Evolutionary conservation across 2,888 invertebrate species (phyloP).

Genomic region (Germaria angustata): DNA sequence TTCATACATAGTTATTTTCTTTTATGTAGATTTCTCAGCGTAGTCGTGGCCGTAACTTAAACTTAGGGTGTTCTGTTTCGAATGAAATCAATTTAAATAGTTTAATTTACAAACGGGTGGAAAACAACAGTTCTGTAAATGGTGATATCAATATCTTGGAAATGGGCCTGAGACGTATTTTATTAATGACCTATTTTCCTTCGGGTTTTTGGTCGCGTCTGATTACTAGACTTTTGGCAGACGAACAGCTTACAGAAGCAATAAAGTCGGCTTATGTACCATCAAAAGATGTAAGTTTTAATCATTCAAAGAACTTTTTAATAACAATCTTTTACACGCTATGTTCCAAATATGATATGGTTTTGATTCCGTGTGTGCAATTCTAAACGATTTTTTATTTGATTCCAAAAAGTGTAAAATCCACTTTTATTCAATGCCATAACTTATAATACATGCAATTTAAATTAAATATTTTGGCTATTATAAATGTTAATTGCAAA

Average conservation of each 20-base stretch:
- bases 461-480: not conserved
- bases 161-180: slow-evolving; percentile 82
- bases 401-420: no score
- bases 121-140: slow-evolving; percentile 27
- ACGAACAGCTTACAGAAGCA: slow-evolving; percentile 90
- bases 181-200: slow-evolving; percentile 98
- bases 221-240: slow-evolving; percentile 94
- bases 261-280: slow-evolving; percentile 86
- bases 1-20: not conserved
- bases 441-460: not conserved
- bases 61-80: slow-evolving; percentile 75
- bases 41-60: slow-evolving; percentile 74
- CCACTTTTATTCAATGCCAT: no score
- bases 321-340: not conserved
- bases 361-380: no score
- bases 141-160: slow-evolving; percentile 64
- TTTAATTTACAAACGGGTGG: slow-evolving; percentile 72
- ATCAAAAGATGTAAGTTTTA: slow-evolving; percentile 84
- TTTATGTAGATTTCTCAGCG: slow-evolving; percentile 75
- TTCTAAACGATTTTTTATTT: no score
- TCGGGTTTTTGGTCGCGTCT: slow-evolving; percentile 98
- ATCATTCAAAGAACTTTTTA: not conserved
- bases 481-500: not conserved
- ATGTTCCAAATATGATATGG: no score
- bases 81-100: slow-evolving; percentile 77